Percentiles rank a stretch among this genome's conserved stretches.
phyloP scores from a whole-genome alignment of 2,797 vertebrate species.

The Cuculus canorus region DNA sequence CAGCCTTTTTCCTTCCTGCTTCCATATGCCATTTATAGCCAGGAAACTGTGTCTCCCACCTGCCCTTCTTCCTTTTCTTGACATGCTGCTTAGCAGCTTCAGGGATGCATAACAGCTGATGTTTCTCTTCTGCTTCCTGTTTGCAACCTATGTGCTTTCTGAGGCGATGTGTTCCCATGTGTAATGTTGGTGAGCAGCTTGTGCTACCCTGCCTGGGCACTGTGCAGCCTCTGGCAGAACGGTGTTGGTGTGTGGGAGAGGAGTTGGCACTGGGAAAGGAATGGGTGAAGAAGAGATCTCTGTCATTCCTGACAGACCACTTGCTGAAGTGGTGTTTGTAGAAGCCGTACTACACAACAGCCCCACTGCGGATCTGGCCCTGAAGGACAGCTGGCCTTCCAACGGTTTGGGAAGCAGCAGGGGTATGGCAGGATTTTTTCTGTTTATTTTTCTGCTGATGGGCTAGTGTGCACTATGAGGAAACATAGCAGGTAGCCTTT shows the following conservation, averaged over 20 bases:
- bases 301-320: not conserved
- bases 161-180: accelerated
- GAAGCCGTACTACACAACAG: not conserved
- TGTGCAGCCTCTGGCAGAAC: not conserved
- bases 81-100: accelerated
- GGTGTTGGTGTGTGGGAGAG: not conserved
- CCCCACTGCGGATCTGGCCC: not conserved
- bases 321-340: not conserved
- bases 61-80: not conserved
- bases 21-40: not conserved
- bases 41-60: not conserved
- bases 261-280: not conserved
- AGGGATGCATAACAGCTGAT: accelerated
- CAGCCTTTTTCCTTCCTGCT: not conserved
- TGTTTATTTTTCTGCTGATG: not conserved
- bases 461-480: not conserved
- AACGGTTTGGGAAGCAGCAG: accelerated
- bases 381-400: accelerated
- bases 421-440: not conserved
- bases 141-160: not conserved
- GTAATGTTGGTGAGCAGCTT: not conserved
- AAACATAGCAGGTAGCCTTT: not conserved
- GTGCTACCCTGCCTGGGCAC: not conserved
- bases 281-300: not conserved
- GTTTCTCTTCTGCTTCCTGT: not conserved